phyloP scores from a whole-genome alignment of 2,113 vertebrate genomes.

The Axis porcinus region DNA sequence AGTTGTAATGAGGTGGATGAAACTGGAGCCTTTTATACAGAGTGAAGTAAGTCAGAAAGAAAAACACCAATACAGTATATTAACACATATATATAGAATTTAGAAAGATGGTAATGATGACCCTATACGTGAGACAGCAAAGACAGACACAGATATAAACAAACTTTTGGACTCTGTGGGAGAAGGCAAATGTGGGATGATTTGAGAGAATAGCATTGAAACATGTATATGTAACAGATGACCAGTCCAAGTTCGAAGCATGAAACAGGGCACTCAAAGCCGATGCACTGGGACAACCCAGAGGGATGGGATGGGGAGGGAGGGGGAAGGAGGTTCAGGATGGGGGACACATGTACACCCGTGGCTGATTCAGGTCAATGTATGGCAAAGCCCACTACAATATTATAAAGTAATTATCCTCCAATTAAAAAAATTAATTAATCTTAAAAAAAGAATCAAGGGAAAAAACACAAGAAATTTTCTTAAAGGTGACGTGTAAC shows the following conservation, averaged over 20 bases:
- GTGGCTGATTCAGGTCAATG: not conserved
- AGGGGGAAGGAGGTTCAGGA: not conserved
- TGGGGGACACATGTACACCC: not conserved
- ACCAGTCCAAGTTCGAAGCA: not conserved
- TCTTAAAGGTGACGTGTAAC: not conserved
- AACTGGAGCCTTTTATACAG: not conserved
- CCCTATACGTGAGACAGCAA: not conserved
- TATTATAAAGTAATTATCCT: not conserved
- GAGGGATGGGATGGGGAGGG: not conserved
- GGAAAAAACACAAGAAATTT: not conserved
- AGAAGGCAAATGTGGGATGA: not conserved
- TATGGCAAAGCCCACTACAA: not conserved
- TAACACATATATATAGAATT: not conserved
- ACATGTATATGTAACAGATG: not conserved
- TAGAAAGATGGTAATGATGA: not conserved
- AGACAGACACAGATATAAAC: not conserved
- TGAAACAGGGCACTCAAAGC: not conserved
- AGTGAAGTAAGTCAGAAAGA: not conserved
- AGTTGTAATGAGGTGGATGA: not conserved
- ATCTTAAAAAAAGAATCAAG: not conserved
- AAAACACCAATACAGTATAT: not conserved
- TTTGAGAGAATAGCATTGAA: not conserved
- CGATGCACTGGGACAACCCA: not conserved
- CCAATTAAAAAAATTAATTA: not conserved
- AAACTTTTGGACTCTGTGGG: not conserved